A percentile compares a stretch with the other conserved stretches of the same genome.
phyloP scores from a whole-genome alignment of 2,797 vertebrate genomes.

The Bovichtus diacanthus region DNA sequence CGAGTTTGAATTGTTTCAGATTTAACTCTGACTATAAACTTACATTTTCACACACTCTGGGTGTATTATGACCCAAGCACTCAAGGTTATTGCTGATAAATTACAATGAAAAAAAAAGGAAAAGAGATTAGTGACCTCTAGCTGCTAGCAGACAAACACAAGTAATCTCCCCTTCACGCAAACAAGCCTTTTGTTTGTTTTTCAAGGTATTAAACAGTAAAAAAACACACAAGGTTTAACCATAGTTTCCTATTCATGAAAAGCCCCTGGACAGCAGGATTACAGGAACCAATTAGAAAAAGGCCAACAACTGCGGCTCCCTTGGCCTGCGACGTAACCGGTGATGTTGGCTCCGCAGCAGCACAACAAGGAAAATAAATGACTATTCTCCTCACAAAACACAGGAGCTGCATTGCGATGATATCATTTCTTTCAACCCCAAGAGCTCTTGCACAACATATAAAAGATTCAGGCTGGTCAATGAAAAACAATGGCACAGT shows the following conservation, averaged over 20 bases:
- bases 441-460: conserved; percentile 37
- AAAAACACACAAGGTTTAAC: conserved; percentile 20
- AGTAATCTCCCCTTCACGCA: conserved; percentile 46
- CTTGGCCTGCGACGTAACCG: not conserved
- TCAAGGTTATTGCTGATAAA: conserved; percentile 43
- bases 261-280: conserved; percentile 47
- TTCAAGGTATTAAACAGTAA: conserved; percentile 17
- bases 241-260: conserved; percentile 43
- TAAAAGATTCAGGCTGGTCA: not conserved
- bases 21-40: not conserved
- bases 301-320: conserved; percentile 18
- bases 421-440: conserved; percentile 30
- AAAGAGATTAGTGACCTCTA: conserved; percentile 36
- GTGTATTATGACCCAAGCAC: not conserved
- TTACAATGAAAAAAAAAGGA: not conserved
- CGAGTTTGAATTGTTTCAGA: not conserved
- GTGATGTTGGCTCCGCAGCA: conserved; percentile 33
- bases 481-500: conserved; percentile 1
- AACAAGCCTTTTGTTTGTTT: conserved; percentile 54
- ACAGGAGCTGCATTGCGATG: conserved; percentile 40
- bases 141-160: conserved; percentile 31
- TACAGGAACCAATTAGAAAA: conserved; percentile 61
- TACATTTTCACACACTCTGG: not conserved
- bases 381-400: conserved; percentile 18
- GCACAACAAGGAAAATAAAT: conserved; percentile 29